Percentiles rank a stretch among this genome's conserved stretches.
Evolutionary conservation across 2,888 invertebrate species (phyloP).

Genomic region (Calameuta idolon): DNA sequence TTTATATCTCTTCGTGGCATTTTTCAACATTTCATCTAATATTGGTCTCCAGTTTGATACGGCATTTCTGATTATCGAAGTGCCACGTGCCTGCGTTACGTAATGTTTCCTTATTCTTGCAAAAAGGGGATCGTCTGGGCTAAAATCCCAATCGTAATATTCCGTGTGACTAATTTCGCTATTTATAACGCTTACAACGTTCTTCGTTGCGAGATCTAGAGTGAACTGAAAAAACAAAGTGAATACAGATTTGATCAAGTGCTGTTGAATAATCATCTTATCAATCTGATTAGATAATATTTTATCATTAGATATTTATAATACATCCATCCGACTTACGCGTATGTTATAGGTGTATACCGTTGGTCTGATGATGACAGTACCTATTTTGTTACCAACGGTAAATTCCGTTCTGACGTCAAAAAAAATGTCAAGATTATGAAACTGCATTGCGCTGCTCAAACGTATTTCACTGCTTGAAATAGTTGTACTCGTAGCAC

Average conservation of each 20-base stretch:
- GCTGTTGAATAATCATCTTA: too few species aligned
- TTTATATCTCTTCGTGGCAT: background rate
- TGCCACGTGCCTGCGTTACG: background rate
- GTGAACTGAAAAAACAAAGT: background rate
- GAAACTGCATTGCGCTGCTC: background rate
- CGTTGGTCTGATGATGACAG: background rate
- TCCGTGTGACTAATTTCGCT: background rate
- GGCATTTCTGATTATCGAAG: background rate
- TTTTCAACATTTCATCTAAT: background rate
- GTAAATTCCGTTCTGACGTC: background rate
- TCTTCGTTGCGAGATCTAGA: background rate
- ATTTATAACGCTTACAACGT: background rate
- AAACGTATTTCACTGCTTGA: rapidly evolving
- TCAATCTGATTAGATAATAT: background rate
- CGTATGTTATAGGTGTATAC: background rate
- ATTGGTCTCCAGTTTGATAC: background rate
- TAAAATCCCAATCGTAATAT: background rate
- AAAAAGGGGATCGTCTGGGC: background rate
- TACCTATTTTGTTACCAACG: background rate
- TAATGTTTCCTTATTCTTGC: background rate
- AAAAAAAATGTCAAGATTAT: background rate
- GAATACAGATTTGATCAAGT: background rate
- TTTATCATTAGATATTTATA: background rate
- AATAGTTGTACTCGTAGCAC: background rate
- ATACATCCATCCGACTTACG: background rate